These are phyloP conservation scores for Megastigmus dorsalis DNA, from an alignment of 2,888 invertebrate species.

Conservation along the genomic window DNA sequence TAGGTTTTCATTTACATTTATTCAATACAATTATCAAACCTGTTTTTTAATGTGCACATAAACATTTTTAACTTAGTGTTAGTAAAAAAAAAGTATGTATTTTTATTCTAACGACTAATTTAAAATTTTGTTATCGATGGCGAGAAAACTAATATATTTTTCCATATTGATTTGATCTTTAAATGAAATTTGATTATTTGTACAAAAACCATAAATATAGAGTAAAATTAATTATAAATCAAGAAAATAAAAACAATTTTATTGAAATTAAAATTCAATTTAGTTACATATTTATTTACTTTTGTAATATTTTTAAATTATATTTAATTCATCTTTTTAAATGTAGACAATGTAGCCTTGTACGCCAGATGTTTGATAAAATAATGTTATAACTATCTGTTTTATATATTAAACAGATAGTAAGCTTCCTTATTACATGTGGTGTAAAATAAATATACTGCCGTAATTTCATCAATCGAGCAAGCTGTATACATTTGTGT, in stretches of 20 bases:
- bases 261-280: conserved; percentile 31
- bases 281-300: conserved; percentile 21
- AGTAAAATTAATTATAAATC: conserved; percentile 29
- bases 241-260: conserved; percentile 23
- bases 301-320: conserved; percentile 27
- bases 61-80: conserved; percentile 30
- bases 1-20: conserved; percentile 30
- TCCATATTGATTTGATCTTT: conserved; percentile 1
- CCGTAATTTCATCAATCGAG: conserved; percentile 45
- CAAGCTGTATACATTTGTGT: conserved; percentile 48
- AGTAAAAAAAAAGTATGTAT: conserved; percentile 13
- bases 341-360: conserved; percentile 44
- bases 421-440: conserved; percentile 39
- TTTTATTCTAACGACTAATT: conserved; percentile 24
- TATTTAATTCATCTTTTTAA: conserved; percentile 19
- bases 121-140: conserved; percentile 20
- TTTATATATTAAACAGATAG: conserved; percentile 31
- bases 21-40: conserved; percentile 24
- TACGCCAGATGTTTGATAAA: conserved; percentile 28
- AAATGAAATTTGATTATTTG: conserved; percentile 18
- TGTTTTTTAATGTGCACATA: conserved; percentile 26
- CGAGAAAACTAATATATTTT: conserved; percentile 38
- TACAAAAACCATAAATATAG: conserved; percentile 7
- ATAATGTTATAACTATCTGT: conserved; percentile 25
- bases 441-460: conserved; percentile 43